Base-by-base conservation (phyloP, 2,888 invertebrate species). In the Epirrita christyi region DNA sequence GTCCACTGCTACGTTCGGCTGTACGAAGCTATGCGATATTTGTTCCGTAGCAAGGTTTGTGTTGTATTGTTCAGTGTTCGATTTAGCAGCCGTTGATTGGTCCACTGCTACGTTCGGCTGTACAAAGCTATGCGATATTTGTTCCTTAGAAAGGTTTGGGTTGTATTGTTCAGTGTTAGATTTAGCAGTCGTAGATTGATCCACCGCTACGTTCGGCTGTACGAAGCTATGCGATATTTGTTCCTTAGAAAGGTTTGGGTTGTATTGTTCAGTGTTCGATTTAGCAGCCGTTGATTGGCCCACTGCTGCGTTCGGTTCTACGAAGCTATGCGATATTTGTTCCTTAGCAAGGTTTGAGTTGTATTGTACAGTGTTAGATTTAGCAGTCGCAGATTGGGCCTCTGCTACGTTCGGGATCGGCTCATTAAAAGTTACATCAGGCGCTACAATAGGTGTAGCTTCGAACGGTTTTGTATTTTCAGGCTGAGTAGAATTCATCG, bases 161-260 rank as follows among this genome's bases (percentile, higher is more conserved):
- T n/a, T n/a, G n/a, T n/a, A n/a, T n/a, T 27, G 21, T 21, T 21
- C 21, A 21, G 21, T 21, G 21, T 21, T 21, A 2, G 21, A 21
- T 21, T 21, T 21, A 21, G 21, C 21, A 21, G 21, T 4, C 21
- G 21, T 47, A 6, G 29, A 15, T 34, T 29, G 29, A 40, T 45
- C 40, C 21, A 8, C 11, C n/a, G 14, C 8, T 7, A 7, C 8
- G 32, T 32, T 32, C 21, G 21, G n/a, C n/a, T 59, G 53, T 5
- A 59, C 21, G n/a, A 55, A 60, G 49, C 52, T 59, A 11, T 60
- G 57, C 0, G 53, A 44, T 40, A 51, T 52, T 45, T 57, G 57
- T 44, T 51, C 54, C 9, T 36, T n/a, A 36, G 41, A 40, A 28
- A 38, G n/a, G 32, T 37, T 48, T 36, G n/a, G 51, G 4, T n/a